Base-by-base conservation (phyloP, 2,888 invertebrate species). In the Acrobasis consociella region DNA sequence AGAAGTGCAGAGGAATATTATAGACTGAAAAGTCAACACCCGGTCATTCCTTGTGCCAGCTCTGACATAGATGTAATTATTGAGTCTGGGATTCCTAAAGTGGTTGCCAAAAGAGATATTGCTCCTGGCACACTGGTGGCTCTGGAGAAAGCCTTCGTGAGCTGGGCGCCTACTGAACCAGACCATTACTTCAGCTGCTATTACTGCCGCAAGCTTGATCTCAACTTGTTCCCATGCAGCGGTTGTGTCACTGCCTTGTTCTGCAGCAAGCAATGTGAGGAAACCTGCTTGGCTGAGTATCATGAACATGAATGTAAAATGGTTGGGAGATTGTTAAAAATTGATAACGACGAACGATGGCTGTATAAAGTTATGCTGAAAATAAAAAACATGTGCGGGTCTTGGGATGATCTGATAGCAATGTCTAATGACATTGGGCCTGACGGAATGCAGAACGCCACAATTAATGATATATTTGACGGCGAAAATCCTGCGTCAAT, bases 221-320 rank as follows among this genome's bases (percentile, higher is more conserved):
- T 64, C 13, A 66, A 66, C 55, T 52, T 66, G 17, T 61, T 64
- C 38, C 66, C 66, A 15, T 64, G 66, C 31, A 51, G 16, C 11
- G 59, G 50, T 9, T 66, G 66, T 39, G 50, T 42, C 11, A 16
- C 50, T 10, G 66, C 63, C 11, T 7, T 66, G 17, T 66, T 66
- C 46, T 66, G 66, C 52, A 52, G 60, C 42, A 59, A 60, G 0
- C 42, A 38, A 2, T 66, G 66, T 15, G 31, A 52, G 22, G 52
- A 50, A 37, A 31, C 38, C 13, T 60, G 62, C 51, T 37, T 51
- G n/a, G 31, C 42, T 7, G 59, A 59, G 16, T 59, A 59, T 16
- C 59, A 59, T 17, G 31, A 15, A 3, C 5, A 37, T 16, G 59
- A 59, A 16, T 59, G 59, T 49, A 10, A 59, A 50, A 11, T 59